Conservation (phyloP, 2,888 invertebrate species). For the Plebejus anna region DNA sequence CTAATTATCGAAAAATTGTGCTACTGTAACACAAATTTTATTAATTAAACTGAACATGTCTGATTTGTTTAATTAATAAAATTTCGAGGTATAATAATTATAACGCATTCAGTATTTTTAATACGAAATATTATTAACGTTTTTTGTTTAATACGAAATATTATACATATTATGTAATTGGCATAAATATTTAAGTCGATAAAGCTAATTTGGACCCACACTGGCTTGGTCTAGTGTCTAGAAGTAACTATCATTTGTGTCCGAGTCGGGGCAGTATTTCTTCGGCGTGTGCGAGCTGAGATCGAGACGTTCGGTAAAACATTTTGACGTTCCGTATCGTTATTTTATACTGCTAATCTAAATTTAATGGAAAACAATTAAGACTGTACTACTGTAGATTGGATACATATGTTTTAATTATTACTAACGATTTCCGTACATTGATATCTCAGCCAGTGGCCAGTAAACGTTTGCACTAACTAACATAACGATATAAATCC, state of each 20-base stretch:
- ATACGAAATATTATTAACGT: no score
- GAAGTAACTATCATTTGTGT: not conserved
- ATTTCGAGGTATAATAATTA: no score
- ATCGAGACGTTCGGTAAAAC: constrained; percentile 5
- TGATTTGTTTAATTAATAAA: not conserved
- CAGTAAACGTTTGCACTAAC: constrained; percentile 42
- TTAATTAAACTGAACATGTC: not conserved
- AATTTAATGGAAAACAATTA: constrained; percentile 28
- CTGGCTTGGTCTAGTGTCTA: not conserved
- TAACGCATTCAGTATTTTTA: no score
- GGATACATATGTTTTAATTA: constrained; percentile 37
- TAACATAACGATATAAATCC: constrained; percentile 48
- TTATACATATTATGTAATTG: not conserved
- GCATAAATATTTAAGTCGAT: no score
- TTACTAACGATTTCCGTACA: constrained; percentile 41
- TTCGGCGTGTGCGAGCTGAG: not conserved
- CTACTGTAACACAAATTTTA: not conserved
- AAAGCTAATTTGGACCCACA: not conserved
- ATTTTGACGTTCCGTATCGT: constrained; percentile 12
- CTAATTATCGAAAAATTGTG: not conserved
- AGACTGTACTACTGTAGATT: constrained; percentile 16
- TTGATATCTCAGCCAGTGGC: constrained; percentile 36
- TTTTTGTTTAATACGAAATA: not conserved
- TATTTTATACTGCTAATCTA: constrained; percentile 27
- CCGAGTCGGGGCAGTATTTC: not conserved